A percentile compares a stretch with the other conserved stretches of the same genome.
Evolutionary conservation across 1,140 invertebrate genomes (phyloP).

Genomic region (Caerostris extrusa): DNA sequence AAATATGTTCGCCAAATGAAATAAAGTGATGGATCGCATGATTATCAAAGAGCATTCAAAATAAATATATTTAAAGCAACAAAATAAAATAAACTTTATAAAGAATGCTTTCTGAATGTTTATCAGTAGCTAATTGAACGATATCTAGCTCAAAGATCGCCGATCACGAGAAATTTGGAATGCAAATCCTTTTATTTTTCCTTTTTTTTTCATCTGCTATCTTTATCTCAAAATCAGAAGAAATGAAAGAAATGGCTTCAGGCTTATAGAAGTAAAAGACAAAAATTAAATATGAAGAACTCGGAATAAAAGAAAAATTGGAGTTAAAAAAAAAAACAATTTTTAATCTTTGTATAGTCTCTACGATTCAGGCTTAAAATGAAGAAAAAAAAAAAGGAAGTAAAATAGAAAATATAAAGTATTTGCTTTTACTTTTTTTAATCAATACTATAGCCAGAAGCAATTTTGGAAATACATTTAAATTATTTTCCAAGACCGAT

Average conservation of each 20-base stretch:
- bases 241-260: not conserved
- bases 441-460: not conserved
- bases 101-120: no score
- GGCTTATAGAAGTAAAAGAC: not conserved
- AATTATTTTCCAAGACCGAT: not conserved
- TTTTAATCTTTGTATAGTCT: not conserved
- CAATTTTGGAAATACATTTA: not conserved
- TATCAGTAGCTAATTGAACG: no score
- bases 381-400: not conserved
- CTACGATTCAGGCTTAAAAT: not conserved
- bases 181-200: no score
- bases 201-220: not conserved
- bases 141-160: no score
- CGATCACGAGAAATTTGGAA: no score
- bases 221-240: not conserved
- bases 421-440: not conserved
- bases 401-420: not conserved
- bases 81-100: no score
- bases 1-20: no score
- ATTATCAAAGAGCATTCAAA: no score
- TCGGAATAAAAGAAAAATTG: not conserved
- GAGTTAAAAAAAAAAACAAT: not conserved
- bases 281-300: not conserved
- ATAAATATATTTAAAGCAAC: no score
- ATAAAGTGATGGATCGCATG: no score